A percentile compares a stretch with the other conserved stretches of the same genome.
Evolutionary conservation across 2,888 invertebrate species (phyloP).

Genomic region (Neria commutata): DNA sequence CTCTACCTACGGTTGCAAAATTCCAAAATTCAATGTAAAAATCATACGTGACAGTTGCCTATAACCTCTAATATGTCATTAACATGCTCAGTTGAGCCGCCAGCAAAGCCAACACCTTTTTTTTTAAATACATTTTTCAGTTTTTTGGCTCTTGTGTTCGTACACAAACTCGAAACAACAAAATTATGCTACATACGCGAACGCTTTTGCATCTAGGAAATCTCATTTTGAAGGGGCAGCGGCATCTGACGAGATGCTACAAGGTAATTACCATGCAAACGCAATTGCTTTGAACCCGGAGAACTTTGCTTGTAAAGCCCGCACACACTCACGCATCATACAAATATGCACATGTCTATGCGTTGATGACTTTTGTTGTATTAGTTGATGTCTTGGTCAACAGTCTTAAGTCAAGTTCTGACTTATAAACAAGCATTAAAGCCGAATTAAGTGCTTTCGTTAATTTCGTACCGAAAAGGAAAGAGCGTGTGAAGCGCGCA

Average conservation of each 20-base stretch:
- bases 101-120: conserved; percentile 5
- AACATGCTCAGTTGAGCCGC: conserved; percentile 10
- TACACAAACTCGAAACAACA: background rate
- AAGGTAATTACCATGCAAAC: conserved; percentile 38
- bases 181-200: background rate
- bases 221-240: background rate
- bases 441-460: conserved; percentile 13
- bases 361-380: conserved; percentile 7
- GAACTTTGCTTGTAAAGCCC: conserved; percentile 3
- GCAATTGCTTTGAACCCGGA: conserved; percentile 16
- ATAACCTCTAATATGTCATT: conserved; percentile 16
- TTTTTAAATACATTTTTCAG: too few relatives aligned
- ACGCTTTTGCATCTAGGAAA: background rate
- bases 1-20: too few relatives aligned
- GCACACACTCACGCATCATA: too few relatives aligned
- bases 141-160: too few relatives aligned
- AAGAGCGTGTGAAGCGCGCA: too few relatives aligned
- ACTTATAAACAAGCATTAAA: conserved; percentile 11
- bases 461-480: too few relatives aligned
- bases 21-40: too few relatives aligned
- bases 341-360: too few relatives aligned
- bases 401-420: conserved; percentile 50
- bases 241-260: conserved; percentile 17
- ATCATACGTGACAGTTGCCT: conserved; percentile 30
- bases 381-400: conserved; percentile 50